Evolutionary conservation across 2,888 invertebrate species (phyloP).

Genomic region (Amphiduros pacificus): DNA sequence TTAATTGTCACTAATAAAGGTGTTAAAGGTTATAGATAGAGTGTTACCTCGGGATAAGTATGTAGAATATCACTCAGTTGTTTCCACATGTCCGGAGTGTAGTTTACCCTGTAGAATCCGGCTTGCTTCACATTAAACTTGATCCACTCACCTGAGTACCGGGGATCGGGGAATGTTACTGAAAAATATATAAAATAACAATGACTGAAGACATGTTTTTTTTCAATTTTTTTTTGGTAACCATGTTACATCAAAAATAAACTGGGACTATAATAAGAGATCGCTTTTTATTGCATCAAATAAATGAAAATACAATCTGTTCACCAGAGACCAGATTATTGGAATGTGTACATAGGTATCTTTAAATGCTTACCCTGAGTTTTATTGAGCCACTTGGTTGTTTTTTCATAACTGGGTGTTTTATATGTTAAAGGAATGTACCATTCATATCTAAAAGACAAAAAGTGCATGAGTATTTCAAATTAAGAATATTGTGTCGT

Average conservation of each 20-base stretch:
- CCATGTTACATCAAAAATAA: too few relatives aligned
- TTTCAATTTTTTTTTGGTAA: too few relatives aligned
- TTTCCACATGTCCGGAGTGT: slow-evolving; percentile 72
- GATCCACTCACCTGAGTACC: slow-evolving; percentile 66
- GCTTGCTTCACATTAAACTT: slow-evolving; percentile 84
- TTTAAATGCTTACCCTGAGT: slow-evolving; percentile 3
- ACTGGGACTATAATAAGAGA: too few relatives aligned
- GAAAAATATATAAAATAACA: not conserved
- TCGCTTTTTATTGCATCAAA: too few relatives aligned
- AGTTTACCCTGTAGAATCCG: slow-evolving; percentile 88
- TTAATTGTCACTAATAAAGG: too few relatives aligned
- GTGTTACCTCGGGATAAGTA: not conserved
- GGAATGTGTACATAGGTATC: not conserved
- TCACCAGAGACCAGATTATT: too few relatives aligned
- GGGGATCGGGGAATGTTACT: slow-evolving; percentile 18
- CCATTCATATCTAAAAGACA: slow-evolving; percentile 65
- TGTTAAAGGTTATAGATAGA: not conserved
- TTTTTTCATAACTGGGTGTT: slow-evolving; percentile 59
- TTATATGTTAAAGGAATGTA: slow-evolving; percentile 80
- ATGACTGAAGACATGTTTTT: not conserved
- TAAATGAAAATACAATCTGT: too few relatives aligned
- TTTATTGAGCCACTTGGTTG: slow-evolving; percentile 31
- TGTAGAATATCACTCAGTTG: slow-evolving; percentile 48
- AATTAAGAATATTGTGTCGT: not conserved
- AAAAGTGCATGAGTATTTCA: not conserved